phyloP scores from a whole-genome alignment of 2,888 invertebrate genomes.

The Nematopogon swammerdamellus region DNA sequence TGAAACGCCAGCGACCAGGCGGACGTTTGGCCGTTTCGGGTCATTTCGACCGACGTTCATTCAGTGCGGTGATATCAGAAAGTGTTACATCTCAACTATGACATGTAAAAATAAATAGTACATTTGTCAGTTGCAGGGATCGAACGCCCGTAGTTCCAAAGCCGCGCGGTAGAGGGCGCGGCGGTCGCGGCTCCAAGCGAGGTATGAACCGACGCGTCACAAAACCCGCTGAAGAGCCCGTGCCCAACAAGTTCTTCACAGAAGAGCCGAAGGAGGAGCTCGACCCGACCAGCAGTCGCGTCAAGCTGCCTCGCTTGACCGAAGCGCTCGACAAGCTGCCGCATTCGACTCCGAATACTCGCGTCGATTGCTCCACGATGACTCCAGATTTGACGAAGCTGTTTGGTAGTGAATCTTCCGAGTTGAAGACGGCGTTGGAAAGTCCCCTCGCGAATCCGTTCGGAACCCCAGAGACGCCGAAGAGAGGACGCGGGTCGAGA shows the following conservation, averaged over 20 bases:
- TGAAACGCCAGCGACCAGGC: too few relatives aligned
- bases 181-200: constrained; percentile 18
- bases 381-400: constrained; percentile 16
- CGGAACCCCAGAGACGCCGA: constrained; percentile 27
- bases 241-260: constrained; percentile 16
- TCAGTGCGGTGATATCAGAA: background rate
- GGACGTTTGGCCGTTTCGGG: too few relatives aligned
- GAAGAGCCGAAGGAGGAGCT: constrained; percentile 20
- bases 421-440: constrained; percentile 22
- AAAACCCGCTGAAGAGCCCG: background rate
- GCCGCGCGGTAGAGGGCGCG: constrained; percentile 26
- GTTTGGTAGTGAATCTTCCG: constrained; percentile 19
- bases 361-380: constrained; percentile 1
- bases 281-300: constrained; percentile 43
- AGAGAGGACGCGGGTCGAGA: constrained; percentile 19
- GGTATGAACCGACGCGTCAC: background rate
- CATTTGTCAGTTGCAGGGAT: constrained; percentile 25
- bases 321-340: constrained; percentile 44
- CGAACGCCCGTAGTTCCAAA: constrained; percentile 31
- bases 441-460: constrained; percentile 17
- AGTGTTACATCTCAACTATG: too few relatives aligned
- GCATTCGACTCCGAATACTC: constrained; percentile 29
- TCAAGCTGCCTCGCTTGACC: constrained; percentile 46
- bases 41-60: too few relatives aligned
- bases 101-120: too few relatives aligned